These are phyloP conservation scores for Oithona nana DNA, from an alignment of 2,888 invertebrate species.

Conservation along the genomic window DNA sequence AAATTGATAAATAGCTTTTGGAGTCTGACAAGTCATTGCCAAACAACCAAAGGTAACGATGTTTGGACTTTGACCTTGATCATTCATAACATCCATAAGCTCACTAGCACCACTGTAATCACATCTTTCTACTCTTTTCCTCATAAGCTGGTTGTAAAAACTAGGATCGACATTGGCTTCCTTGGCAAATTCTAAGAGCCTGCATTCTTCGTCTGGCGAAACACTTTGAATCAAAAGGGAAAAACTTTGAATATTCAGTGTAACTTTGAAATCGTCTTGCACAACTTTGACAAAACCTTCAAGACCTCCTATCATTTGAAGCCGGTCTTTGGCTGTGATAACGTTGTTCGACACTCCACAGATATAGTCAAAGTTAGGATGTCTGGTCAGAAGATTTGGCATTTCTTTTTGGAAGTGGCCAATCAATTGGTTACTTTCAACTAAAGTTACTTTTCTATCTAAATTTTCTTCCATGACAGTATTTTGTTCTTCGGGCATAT, in stretches of 20 bases:
- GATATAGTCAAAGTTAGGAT: conserved; percentile 2
- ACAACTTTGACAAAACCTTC: conserved; percentile 36
- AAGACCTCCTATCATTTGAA: conserved; percentile 48
- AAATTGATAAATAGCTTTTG: conserved; percentile 42
- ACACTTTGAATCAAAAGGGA: conserved; percentile 52
- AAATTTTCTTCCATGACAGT: background rate
- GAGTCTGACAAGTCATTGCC: conserved; percentile 51
- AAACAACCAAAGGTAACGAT: conserved; percentile 69
- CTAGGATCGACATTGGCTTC: conserved; percentile 50
- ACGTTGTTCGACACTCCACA: conserved; percentile 26
- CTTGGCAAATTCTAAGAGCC: too few species aligned
- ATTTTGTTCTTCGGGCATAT: background rate
- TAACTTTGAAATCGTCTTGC: background rate
- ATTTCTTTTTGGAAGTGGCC: conserved; percentile 14
- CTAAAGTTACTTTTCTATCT: background rate
- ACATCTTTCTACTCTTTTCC: conserved; percentile 46
- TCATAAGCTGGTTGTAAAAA: conserved; percentile 70
- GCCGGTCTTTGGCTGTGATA: conserved; percentile 30
- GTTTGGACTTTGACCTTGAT: conserved; percentile 37
- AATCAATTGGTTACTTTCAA: background rate
- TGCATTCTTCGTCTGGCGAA: conserved; percentile 40
- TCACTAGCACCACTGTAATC: conserved; percentile 44
- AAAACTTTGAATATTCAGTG: conserved; percentile 47
- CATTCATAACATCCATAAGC: conserved; percentile 31
- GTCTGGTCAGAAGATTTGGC: background rate